Base-by-base conservation (phyloP, 2,797 vertebrate genomes). In the Selene dorsalis region DNA sequence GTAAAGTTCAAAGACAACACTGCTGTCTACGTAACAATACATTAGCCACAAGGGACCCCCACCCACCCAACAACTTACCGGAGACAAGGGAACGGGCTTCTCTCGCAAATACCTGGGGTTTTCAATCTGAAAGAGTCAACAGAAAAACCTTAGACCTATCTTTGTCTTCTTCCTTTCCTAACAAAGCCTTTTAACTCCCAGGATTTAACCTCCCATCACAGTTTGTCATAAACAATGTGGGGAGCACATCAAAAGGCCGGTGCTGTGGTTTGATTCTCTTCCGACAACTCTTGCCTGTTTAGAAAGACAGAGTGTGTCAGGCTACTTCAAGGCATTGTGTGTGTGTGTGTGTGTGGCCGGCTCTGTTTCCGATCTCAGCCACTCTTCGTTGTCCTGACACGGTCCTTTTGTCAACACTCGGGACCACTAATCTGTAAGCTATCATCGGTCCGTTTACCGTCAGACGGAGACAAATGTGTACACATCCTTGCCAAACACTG, bases 81-180 rank as follows among this genome's bases (percentile, higher is more conserved):
- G 91, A 79, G 97, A 95, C 66, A 96, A 62, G 12, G 95, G 93
- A 52, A 96, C 17, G 0, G 94, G 95, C 56, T 95, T 97, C 89
- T 97, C 96, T 83, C 95, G 93, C 91, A 98, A 92, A 72, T 98
- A 99, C 88, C 96, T 95, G 83, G 97, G 96, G 84, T 97, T 98
- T 94, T 98, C 96, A 85, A 98, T 93, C 97, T 99, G 94, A 79
- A 94, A 93, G 91, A 86, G 83, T 30, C 87, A 86, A 87, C 11
- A 84, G 63, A 83, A 79, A 70, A 89, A 86, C 45, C 55, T 84
- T 55, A 85, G 62, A 78, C 65, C 9, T 73, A 22, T 84, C 70
- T 80, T 77, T 61, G 45, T 83, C 4, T 66, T 71, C 66, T 69
- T 81, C 4, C 68, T 45, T 69, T 77, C 72, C 43, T 74, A 77